Evolutionary conservation across 2,113 vertebrate species (phyloP).

Genomic region (Dissostichus mawsoni): DNA sequence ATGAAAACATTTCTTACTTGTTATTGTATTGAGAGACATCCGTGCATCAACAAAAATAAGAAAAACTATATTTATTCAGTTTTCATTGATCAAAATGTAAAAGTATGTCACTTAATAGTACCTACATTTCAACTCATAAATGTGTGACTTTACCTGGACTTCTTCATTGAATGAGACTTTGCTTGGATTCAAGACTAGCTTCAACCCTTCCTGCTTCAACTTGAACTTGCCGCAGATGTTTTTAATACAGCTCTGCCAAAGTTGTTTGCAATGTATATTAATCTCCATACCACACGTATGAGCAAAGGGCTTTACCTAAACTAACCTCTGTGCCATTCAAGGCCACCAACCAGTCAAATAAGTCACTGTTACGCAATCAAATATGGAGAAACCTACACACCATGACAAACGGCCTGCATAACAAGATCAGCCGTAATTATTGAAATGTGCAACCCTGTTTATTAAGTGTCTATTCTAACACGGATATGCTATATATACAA

Average conservation of each 20-base stretch:
- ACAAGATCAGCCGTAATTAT: neutral
- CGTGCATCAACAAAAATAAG: no score
- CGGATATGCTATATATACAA: neutral
- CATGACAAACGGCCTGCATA: neutral
- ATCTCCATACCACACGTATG: neutral
- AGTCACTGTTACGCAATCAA: neutral
- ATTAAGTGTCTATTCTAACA: constrained; percentile 2
- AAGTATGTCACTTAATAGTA: no score
- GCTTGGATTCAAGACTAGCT: no score
- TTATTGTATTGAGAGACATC: neutral
- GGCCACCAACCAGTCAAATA: neutral
- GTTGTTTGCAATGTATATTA: neutral
- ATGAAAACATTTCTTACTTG: neutral
- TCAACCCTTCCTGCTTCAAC: no score
- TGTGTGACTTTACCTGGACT: neutral
- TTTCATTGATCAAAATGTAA: no score
- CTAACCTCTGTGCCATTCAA: neutral
- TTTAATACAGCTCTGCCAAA: neutral
- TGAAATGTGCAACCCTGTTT: neutral
- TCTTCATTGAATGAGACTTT: no score
- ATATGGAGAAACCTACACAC: no score
- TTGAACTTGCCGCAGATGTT: neutral
- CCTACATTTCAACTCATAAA: no score
- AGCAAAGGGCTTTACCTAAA: neutral
- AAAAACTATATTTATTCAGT: no score